A percentile compares a stretch with the other conserved stretches of the same genome.
phyloP scores from a whole-genome alignment of 2,113 vertebrate genomes.

The Mixornis gularis region DNA sequence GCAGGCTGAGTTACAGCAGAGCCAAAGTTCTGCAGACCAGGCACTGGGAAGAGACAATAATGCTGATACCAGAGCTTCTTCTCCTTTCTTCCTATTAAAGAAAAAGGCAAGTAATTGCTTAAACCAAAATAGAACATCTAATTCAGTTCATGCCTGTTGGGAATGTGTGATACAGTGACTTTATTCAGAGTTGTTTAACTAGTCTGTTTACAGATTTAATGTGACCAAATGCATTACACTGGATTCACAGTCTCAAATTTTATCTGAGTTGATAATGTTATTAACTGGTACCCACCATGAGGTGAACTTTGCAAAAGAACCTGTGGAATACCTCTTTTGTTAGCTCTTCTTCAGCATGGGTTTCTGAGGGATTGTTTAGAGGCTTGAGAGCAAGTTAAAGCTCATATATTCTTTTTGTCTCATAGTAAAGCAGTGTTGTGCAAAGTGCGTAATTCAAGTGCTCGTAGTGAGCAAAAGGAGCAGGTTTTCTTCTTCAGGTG shows the following conservation, averaged over 20 bases:
- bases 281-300: background rate
- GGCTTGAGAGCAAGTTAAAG: background rate
- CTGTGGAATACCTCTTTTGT: background rate
- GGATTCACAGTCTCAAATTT: background rate
- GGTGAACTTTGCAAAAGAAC: background rate
- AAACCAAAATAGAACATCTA: constrained; percentile 50
- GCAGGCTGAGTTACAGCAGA: background rate
- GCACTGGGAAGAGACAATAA: background rate
- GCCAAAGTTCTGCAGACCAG: background rate
- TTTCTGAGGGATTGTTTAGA: background rate
- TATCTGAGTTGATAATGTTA: background rate
- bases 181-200: background rate
- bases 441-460: background rate
- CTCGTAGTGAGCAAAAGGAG: background rate
- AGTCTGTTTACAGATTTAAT: constrained; percentile 7
- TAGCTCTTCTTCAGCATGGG: background rate
- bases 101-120: constrained; percentile 34
- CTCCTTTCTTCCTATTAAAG: background rate
- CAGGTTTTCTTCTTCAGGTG: background rate
- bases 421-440: background rate
- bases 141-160: constrained; percentile 52
- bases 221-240: background rate
- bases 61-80: background rate
- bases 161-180: constrained; percentile 1
- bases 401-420: background rate